Evolutionary conservation across 1,140 invertebrate genomes (phyloP).

Genomic region (Hormaphis cornu): DNA sequence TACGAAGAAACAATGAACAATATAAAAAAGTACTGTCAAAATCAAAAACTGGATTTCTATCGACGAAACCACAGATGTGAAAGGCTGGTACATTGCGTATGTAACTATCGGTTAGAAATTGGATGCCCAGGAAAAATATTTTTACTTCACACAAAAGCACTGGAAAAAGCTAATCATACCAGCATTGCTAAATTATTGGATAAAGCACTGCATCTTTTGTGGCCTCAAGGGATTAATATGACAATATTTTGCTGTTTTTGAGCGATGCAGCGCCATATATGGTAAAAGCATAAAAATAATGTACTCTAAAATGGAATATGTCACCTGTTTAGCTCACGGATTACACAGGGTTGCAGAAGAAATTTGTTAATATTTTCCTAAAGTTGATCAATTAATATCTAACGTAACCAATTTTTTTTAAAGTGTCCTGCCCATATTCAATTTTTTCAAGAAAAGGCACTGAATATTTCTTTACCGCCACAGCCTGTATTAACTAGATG

Average conservation of each 20-base stretch:
- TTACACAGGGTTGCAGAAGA: slow-evolving; percentile 41
- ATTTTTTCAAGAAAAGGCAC: neutral
- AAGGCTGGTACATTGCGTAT: neutral
- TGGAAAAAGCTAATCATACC: neutral
- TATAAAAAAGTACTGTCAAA: neutral
- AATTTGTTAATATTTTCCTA: slow-evolving; percentile 38
- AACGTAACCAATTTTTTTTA: neutral
- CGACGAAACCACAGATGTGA: neutral
- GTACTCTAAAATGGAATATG: slow-evolving; percentile 36
- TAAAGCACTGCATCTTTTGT: neutral
- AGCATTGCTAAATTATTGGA: neutral
- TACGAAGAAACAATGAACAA: neutral
- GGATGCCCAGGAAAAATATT: slow-evolving; percentile 1
- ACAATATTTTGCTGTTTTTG: neutral
- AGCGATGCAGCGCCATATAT: slow-evolving; percentile 1
- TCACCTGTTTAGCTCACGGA: slow-evolving; percentile 42
- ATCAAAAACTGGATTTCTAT: neutral
- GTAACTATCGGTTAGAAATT: neutral
- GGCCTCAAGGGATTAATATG: neutral
- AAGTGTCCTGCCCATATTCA: neutral
- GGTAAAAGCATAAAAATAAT: slow-evolving; percentile 5
- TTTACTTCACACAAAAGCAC: neutral
- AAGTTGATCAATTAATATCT: slow-evolving; percentile 35
- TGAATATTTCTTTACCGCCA: neutral
- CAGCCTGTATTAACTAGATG: too few relatives aligned